Evolutionary conservation across 1,140 invertebrate genomes (phyloP).

Genomic region (Ctenoplectra terminalis): DNA sequence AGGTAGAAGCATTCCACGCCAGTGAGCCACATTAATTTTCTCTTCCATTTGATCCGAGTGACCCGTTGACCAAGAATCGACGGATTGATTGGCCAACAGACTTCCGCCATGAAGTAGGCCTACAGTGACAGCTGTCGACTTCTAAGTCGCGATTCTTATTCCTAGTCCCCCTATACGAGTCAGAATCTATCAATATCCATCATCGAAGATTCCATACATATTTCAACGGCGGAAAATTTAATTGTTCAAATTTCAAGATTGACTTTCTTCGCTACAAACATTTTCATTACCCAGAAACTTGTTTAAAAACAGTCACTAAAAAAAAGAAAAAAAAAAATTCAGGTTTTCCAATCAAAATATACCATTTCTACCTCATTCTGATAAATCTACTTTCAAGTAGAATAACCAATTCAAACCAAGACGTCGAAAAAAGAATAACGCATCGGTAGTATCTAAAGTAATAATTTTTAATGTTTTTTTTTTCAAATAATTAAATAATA

Average conservation of each 20-base stretch:
- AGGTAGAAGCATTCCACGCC: background rate
- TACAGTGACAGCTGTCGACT: conserved; percentile 60
- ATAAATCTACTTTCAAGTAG: background rate
- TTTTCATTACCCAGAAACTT: too few relatives aligned
- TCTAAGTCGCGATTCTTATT: conserved; percentile 60
- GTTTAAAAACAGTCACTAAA: too few relatives aligned
- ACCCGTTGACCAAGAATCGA: conserved; percentile 69
- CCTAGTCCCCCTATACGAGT: conserved; percentile 44
- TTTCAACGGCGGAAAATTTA: too few relatives aligned
- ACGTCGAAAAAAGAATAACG: background rate
- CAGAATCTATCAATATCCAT: conserved; percentile 24
- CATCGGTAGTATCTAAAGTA: too few relatives aligned
- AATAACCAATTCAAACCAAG: background rate
- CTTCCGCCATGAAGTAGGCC: conserved; percentile 67
- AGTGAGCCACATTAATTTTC: conserved; percentile 54
- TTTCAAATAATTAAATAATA: too few relatives aligned
- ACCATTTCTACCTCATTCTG: too few relatives aligned
- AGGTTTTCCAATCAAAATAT: too few relatives aligned
- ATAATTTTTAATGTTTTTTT: conserved; percentile 51
- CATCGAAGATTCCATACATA: too few relatives aligned
- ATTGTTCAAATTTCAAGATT: conserved; percentile 74
- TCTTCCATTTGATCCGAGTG: conserved; percentile 60
- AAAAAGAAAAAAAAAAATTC: too few relatives aligned
- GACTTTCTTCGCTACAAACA: too few relatives aligned
- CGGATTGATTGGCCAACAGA: conserved; percentile 65